Base-by-base conservation (phyloP, 1,140 invertebrate genomes). In the Limonius californicus region DNA sequence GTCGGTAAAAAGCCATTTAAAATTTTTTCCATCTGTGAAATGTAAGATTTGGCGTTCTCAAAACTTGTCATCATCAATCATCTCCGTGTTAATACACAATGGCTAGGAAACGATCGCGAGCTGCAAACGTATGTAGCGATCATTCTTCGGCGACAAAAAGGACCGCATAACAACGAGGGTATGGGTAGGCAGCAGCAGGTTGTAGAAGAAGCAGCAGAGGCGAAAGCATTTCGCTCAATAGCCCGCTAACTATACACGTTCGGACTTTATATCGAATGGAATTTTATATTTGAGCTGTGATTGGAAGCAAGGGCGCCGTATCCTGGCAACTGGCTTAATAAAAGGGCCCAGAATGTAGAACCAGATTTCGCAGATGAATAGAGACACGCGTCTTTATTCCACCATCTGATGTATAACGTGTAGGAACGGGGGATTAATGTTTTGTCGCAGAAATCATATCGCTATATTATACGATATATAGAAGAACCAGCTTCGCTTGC, bases 201-300 rank as follows among this genome's bases (percentile, higher is more conserved):
- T 27, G 23, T 27, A 27, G 23, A 27, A 27, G 35, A 39, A 39
- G 11, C 27, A 32, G 4, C 27, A 32, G 35, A 39, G 35, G n/a
- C 7, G 11, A 12, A 50, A 50, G 14, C 9, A 50, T 50, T 50
- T 50, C 45, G 8, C 20, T 50, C 45, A 50, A 50, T 50, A 50
- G 45, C 14, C 14, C 45, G 45, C 45, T 50, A 50, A 50, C 45
- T 50, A 50, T 50, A 50, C 45, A 50, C 20, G 45, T 50, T 50
- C 20, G 45, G 45, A 50, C 45, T 50, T 14, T 21, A 50, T 21
- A 50, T 50, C 45, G 45, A 50, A 50, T 50, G 45, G 45, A 50
- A 50, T 50, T 50, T 50, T 50, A 19, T 50, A 50, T 50, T 50
- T 50, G 45, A 50, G 45, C 16, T 50, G 45, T 50, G 45, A 50